phyloP scores from a whole-genome alignment of 2,797 vertebrate species.

The Acanthurus leucopareius region DNA sequence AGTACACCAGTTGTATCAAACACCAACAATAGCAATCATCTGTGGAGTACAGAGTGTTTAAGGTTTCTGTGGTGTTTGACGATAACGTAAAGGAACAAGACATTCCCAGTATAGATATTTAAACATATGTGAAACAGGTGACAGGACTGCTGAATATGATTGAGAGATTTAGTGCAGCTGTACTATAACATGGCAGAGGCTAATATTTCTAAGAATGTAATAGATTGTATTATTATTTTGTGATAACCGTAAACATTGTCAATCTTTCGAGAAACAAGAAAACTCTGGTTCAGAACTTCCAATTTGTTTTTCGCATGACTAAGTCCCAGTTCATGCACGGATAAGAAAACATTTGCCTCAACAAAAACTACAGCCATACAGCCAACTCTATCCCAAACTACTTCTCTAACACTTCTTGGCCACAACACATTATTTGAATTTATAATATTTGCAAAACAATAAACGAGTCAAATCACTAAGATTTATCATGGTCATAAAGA shows the following conservation, averaged over 20 bases:
- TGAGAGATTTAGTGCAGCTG: constrained; percentile 28
- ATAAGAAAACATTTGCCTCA: constrained; percentile 40
- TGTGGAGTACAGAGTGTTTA: constrained; percentile 49
- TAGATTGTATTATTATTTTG: not conserved
- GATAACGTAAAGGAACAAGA: constrained; percentile 25
- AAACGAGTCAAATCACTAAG: constrained; percentile 41
- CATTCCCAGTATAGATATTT: constrained; percentile 13
- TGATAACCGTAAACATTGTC: constrained; percentile 44
- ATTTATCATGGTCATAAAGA: constrained; percentile 28
- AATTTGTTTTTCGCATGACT: constrained; percentile 22
- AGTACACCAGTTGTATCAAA: constrained; percentile 47
- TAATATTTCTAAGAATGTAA: constrained; percentile 16
- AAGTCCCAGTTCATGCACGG: constrained; percentile 38
- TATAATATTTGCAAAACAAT: constrained; percentile 36
- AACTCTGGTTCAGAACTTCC: constrained; percentile 17
- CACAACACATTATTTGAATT: constrained; percentile 22
- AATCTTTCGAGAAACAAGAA: constrained; percentile 27
- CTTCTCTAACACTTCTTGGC: constrained; percentile 2
- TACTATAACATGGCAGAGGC: not conserved
- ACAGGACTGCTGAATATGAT: not conserved
- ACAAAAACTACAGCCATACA: constrained; percentile 41
- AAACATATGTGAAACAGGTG: constrained; percentile 8
- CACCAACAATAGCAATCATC: constrained; percentile 49
- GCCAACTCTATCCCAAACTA: not conserved
- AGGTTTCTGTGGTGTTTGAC: constrained; percentile 62